A percentile compares a stretch with the other conserved stretches of the same genome.
phyloP scores from a whole-genome alignment of 2,888 invertebrate genomes.

The Alloscopus bannaensis region DNA sequence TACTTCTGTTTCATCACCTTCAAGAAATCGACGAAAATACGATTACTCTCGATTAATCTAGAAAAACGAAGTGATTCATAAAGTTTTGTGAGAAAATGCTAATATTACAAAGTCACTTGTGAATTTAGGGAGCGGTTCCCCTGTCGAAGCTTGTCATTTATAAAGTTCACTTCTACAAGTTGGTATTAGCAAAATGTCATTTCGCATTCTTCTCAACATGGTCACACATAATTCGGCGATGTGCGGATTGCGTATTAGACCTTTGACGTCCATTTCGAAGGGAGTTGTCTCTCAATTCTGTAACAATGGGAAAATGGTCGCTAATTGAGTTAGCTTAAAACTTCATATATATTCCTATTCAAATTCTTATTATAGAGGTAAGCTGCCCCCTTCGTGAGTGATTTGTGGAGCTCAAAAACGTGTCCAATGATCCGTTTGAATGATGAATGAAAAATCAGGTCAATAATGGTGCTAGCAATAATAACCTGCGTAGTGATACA shows the following conservation, averaged over 20 bases:
- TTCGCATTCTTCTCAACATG: constrained; percentile 20
- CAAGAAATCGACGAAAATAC: too few species aligned
- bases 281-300: constrained; percentile 43
- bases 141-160: neutral
- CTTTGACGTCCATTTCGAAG: constrained; percentile 10
- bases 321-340: constrained; percentile 62
- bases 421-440: neutral
- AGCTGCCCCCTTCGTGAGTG: too few species aligned
- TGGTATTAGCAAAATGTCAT: constrained; percentile 16
- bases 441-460: constrained; percentile 45
- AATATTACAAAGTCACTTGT: too few species aligned
- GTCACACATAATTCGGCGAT: constrained; percentile 6
- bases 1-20: too few species aligned
- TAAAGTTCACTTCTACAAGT: constrained; percentile 1
- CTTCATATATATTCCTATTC: constrained; percentile 26
- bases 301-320: constrained; percentile 32
- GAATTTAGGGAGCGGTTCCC: constrained; percentile 42
- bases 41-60: too few species aligned
- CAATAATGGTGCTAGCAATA: constrained; percentile 21
- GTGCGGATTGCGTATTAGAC: neutral
- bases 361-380: too few species aligned
- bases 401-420: too few species aligned
- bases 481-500: neutral
- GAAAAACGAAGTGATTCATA: too few species aligned
- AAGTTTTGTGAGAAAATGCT: too few species aligned